Percentiles rank a stretch among this genome's conserved stretches.
These are phyloP conservation scores for Drosophila tropicalis DNA, from an alignment of 1,140 invertebrate species.

Conservation along the genomic window DNA sequence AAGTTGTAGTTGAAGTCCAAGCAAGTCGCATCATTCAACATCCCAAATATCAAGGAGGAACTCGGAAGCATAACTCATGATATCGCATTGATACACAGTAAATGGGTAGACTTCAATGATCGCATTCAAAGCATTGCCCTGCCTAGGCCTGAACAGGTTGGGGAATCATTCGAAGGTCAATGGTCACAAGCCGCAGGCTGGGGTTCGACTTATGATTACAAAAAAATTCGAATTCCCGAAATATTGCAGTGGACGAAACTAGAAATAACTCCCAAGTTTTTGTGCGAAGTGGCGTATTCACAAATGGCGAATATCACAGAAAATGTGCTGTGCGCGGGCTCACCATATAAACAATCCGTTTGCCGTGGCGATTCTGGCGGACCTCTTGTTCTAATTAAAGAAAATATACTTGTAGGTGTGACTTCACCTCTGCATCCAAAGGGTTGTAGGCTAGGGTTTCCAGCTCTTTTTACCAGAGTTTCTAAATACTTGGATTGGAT, in stretches of 20 bases:
- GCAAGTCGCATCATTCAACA: neutral
- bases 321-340: neutral
- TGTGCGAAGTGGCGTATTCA: too few species aligned
- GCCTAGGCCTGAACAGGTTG: neutral
- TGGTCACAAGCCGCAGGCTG: neutral
- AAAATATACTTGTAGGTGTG: slow-evolving; percentile 3
- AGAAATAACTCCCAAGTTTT: too few species aligned
- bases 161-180: neutral
- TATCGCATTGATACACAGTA: neutral
- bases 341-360: neutral
- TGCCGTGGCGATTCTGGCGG: slow-evolving; percentile 12
- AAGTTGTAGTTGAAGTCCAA: neutral
- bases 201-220: neutral
- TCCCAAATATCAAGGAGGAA: neutral
- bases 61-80: neutral
- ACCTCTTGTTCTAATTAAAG: neutral
- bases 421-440: neutral
- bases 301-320: neutral
- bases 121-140: neutral
- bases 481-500: slow-evolving; percentile 3
- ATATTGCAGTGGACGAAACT: neutral
- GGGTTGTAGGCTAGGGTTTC: neutral
- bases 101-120: neutral
- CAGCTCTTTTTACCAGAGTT: neutral
- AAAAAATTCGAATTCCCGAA: too few species aligned